Percentiles rank a stretch among this genome's conserved stretches.
phyloP scores from a whole-genome alignment of 2,888 invertebrate genomes.

The Clitarchus hookeri region DNA sequence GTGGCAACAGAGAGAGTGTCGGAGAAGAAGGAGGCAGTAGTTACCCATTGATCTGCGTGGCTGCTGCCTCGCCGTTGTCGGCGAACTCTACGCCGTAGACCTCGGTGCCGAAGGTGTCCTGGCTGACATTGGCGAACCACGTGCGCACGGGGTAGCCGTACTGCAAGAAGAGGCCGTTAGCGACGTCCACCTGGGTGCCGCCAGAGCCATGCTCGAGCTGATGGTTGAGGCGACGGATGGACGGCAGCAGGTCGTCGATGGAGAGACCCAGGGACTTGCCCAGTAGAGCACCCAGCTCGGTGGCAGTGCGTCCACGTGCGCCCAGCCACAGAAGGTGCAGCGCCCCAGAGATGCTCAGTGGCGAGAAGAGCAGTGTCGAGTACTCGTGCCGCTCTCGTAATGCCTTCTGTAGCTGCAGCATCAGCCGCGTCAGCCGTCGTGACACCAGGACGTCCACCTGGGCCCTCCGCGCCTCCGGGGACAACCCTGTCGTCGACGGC shows the following conservation, averaged over 20 bases:
- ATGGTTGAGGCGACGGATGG: neutral
- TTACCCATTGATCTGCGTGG: slow-evolving; percentile 12
- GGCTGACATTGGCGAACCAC: neutral
- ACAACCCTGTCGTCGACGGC: neutral
- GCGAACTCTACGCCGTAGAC: slow-evolving; percentile 10
- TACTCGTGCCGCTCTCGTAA: neutral
- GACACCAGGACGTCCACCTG: neutral
- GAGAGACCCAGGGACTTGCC: neutral
- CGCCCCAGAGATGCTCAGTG: slow-evolving; percentile 5
- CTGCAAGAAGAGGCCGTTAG: slow-evolving; percentile 7
- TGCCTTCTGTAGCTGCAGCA: neutral
- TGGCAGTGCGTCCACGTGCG: neutral
- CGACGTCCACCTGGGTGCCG: neutral
- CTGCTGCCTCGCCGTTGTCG: neutral
- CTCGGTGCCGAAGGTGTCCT: neutral
- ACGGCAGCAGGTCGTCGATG: neutral
- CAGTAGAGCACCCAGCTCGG: neutral
- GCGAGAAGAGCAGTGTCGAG: neutral
- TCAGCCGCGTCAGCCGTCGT: neutral
- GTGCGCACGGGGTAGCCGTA: slow-evolving; percentile 16
- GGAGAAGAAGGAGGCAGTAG: neutral
- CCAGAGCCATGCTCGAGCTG: neutral
- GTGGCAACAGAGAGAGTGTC: neutral
- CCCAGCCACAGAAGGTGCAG: slow-evolving; percentile 17
- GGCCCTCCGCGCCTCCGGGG: neutral